These are phyloP conservation scores for Anas bahamensis DNA, from an alignment of 2,797 vertebrate species.

Conservation along the genomic window DNA sequence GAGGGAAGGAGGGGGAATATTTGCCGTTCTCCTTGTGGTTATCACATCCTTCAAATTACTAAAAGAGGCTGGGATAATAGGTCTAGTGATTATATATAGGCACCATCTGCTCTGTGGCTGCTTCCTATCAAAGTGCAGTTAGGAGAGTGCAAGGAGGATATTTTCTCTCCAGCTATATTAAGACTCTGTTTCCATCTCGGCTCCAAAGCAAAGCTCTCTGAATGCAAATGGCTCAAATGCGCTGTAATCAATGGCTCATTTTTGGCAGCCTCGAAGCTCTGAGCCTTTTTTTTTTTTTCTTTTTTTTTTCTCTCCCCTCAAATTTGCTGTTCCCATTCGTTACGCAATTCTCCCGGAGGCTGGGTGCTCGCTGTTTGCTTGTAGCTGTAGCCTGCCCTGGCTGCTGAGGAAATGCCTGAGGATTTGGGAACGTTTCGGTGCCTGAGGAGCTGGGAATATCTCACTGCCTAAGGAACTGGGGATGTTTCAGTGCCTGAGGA, in stretches of 20 bases:
- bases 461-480: no score
- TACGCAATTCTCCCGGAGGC: not conserved
- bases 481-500: not conserved
- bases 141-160: constrained; percentile 58
- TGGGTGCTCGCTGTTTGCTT: not conserved
- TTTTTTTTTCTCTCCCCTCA: not conserved
- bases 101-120: constrained; percentile 72
- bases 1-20: constrained; percentile 13
- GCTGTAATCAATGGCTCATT: not conserved
- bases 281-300: not conserved
- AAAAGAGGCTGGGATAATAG: constrained; percentile 69
- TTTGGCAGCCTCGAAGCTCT: constrained; percentile 31
- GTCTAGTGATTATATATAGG: constrained; percentile 71
- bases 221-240: constrained; percentile 51
- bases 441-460: no score
- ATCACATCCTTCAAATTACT: constrained; percentile 67
- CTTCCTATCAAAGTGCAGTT: constrained; percentile 70
- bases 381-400: not conserved
- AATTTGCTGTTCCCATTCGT: not conserved
- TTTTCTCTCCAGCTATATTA: constrained; percentile 63
- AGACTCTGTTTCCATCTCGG: constrained; percentile 48
- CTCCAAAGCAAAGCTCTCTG: constrained; percentile 57
- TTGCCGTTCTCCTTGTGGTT: constrained; percentile 69
- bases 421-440: not conserved
- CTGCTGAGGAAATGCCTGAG: constrained; percentile 25